phyloP scores from a whole-genome alignment of 2,113 vertebrate species.

The Callipepla californica region DNA sequence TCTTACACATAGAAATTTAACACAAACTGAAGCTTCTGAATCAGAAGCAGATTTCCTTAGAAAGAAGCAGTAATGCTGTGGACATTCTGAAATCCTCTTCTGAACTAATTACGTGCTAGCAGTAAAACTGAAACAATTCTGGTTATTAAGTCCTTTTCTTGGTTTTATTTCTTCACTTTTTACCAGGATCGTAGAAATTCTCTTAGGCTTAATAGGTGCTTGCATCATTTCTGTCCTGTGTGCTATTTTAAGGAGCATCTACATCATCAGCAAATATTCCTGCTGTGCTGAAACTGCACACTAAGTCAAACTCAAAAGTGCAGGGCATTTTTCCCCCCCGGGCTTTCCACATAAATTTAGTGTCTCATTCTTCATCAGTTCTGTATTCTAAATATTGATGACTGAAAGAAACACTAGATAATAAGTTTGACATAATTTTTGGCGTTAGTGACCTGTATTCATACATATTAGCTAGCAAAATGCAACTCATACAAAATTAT shows the following conservation, averaged over 20 bases:
- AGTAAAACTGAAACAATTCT: constrained; percentile 10
- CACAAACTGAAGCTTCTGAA: background rate
- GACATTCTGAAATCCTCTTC: background rate
- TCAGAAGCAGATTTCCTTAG: background rate
- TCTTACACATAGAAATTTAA: background rate
- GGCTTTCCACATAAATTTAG: background rate
- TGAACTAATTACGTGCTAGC: background rate
- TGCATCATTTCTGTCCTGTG: background rate
- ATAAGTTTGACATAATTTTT: background rate
- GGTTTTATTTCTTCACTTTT: background rate
- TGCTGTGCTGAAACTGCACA: background rate
- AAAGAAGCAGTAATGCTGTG: background rate
- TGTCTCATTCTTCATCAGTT: background rate
- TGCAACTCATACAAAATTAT: constrained; percentile 7
- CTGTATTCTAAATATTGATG: background rate
- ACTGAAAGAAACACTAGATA: background rate
- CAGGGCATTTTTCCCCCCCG: background rate
- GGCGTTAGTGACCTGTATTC: background rate
- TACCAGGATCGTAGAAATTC: background rate
- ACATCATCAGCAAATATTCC: constrained; percentile 46
- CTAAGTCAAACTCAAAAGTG: background rate
- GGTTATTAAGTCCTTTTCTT: background rate
- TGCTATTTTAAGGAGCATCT: constrained; percentile 13
- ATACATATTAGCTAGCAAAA: background rate
- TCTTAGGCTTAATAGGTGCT: background rate